Conservation (phyloP, 2,888 invertebrate genomes). For the Lasioglossum oenotherae region DNA sequence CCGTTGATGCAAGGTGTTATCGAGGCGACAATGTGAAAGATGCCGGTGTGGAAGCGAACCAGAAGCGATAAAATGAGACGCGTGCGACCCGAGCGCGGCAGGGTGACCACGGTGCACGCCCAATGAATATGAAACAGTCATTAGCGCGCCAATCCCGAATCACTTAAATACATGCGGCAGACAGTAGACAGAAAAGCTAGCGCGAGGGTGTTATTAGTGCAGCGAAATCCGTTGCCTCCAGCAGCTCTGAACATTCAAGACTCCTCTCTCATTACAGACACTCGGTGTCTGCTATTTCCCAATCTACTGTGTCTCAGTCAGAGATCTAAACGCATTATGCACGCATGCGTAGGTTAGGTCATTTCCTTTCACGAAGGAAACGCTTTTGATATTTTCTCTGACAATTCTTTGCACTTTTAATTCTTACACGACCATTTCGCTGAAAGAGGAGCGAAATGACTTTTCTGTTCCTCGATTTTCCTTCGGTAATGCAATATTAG, state of each 20-base stretch:
- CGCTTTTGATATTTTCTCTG: background rate
- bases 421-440: background rate
- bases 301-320: too few relatives aligned
- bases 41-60: constrained; percentile 15
- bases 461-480: background rate
- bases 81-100: constrained; percentile 40
- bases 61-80: constrained; percentile 52
- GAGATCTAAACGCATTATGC: background rate
- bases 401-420: background rate
- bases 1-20: background rate
- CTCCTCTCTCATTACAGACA: constrained; percentile 6
- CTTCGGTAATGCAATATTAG: too few relatives aligned
- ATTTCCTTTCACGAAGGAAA: background rate
- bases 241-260: constrained; percentile 43
- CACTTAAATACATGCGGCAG: constrained; percentile 67
- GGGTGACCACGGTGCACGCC: constrained; percentile 54
- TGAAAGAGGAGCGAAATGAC: background rate
- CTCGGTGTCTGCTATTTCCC: background rate
- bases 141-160: constrained; percentile 75
- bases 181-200: constrained; percentile 35
- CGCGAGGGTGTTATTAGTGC: constrained; percentile 48
- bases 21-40: constrained; percentile 40
- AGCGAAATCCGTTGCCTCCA: constrained; percentile 72
- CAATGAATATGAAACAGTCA: constrained; percentile 78
- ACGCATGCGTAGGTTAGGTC: too few relatives aligned